phyloP scores from a whole-genome alignment of 2,113 vertebrate genomes.

The Salvelinus namaycush region DNA sequence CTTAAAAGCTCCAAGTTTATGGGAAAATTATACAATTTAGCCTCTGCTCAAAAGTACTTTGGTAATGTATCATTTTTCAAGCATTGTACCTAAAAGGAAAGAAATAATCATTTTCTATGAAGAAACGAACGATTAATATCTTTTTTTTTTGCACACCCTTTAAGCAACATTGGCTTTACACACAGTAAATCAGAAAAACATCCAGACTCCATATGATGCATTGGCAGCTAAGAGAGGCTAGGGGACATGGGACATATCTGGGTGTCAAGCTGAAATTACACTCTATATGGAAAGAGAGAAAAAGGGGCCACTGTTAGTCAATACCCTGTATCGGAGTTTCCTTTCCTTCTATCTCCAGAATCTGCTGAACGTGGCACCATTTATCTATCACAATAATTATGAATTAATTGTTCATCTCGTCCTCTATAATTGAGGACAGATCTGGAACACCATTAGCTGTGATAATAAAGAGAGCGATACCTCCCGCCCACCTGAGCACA shows the following conservation, averaged over 20 bases:
- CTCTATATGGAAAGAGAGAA: conserved; percentile 2
- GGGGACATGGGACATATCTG: conserved; percentile 41
- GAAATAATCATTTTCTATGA: conserved; percentile 44
- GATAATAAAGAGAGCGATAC: conserved; percentile 74
- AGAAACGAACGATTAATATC: conserved; percentile 60
- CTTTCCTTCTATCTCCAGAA: conserved; percentile 53
- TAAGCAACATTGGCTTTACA: conserved; percentile 58
- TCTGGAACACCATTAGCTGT: conserved; percentile 73
- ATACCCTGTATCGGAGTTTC: conserved; percentile 56
- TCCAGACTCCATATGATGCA: conserved; percentile 31
- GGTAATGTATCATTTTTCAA: conserved; percentile 75
- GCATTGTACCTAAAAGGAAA: conserved; percentile 61
- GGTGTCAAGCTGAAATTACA: too few species aligned
- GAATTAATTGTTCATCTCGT: conserved; percentile 77
- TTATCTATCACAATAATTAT: conserved; percentile 75
- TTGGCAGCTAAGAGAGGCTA: conserved; percentile 41
- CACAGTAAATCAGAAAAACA: conserved; percentile 64
- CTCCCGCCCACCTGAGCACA: conserved; percentile 73
- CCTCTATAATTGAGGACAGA: conserved; percentile 76
- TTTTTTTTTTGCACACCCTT: conserved; percentile 33
- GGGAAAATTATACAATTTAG: conserved; percentile 78
- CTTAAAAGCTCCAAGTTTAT: conserved; percentile 75
- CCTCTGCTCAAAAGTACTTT: conserved; percentile 70
- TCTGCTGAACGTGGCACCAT: conserved; percentile 75
- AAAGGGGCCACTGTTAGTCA: conserved; percentile 57